Evolutionary conservation across 1,140 invertebrate genomes (phyloP).

Genomic region (Papilio xuthus): DNA sequence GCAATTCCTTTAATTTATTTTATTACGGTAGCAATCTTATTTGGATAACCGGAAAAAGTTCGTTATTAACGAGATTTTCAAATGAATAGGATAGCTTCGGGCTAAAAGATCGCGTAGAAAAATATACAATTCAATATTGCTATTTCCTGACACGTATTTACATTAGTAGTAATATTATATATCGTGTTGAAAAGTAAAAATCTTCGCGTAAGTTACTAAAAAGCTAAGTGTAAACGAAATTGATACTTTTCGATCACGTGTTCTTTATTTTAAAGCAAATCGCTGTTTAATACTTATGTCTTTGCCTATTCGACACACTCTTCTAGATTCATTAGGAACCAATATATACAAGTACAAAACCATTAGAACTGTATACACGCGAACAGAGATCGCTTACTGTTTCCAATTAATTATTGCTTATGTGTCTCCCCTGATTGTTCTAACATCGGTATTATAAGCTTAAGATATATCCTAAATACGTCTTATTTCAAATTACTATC

Average conservation of each 20-base stretch:
- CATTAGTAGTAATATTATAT: neutral
- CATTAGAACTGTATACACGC: too few species aligned
- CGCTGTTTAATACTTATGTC: neutral
- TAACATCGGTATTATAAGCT: too few species aligned
- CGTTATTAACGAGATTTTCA: neutral
- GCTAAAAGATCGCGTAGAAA: neutral
- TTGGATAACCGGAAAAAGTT: neutral
- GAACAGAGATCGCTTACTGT: too few species aligned
- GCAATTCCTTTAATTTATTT: neutral
- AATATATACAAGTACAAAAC: too few species aligned
- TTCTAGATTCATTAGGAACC: neutral
- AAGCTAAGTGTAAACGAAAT: neutral
- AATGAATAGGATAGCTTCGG: conserved; percentile 7
- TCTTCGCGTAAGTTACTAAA: too few species aligned
- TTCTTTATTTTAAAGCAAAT: neutral
- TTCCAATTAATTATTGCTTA: too few species aligned
- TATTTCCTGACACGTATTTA: neutral
- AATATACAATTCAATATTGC: neutral
- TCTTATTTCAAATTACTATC: too few species aligned
- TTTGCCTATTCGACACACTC: neutral
- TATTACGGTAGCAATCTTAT: neutral
- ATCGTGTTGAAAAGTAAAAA: too few species aligned
- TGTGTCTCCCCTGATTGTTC: too few species aligned
- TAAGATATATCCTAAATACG: too few species aligned
- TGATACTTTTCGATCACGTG: neutral